phyloP scores from a whole-genome alignment of 2,888 invertebrate genomes.

The Stenichneumon culpator region DNA sequence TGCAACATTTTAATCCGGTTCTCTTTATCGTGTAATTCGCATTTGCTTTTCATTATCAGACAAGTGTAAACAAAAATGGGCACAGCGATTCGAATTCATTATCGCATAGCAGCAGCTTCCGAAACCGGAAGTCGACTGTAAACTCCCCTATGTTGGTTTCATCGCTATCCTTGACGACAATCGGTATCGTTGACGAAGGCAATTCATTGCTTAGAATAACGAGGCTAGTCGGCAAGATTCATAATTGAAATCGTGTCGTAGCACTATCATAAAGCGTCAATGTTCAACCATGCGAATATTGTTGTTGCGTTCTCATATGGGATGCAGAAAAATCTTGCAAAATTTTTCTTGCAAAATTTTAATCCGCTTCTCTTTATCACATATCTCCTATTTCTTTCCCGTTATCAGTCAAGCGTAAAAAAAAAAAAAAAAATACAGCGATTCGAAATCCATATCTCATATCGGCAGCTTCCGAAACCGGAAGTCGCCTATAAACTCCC shows the following conservation, averaged over 20 bases:
- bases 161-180: constrained; percentile 41
- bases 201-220: constrained; percentile 59
- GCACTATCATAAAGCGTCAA: no score
- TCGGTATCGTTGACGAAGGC: constrained; percentile 38
- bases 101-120: neutral
- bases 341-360: no score
- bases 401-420: neutral
- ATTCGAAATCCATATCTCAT: neutral
- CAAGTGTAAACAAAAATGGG: no score
- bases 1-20: no score
- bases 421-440: neutral
- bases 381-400: no score
- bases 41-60: no score
- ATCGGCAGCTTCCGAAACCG: neutral
- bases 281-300: neutral
- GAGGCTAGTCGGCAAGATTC: constrained; percentile 53
- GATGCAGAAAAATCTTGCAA: no score
- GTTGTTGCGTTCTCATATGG: no score
- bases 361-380: no score
- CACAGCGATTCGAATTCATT: neutral
- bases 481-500: neutral
- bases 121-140: neutral
- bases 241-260: constrained; percentile 68
- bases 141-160: constrained; percentile 14
- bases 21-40: no score